Percentiles rank a stretch among this genome's conserved stretches.
phyloP scores from a whole-genome alignment of 2,888 invertebrate species.

The Drosophila anceps region DNA sequence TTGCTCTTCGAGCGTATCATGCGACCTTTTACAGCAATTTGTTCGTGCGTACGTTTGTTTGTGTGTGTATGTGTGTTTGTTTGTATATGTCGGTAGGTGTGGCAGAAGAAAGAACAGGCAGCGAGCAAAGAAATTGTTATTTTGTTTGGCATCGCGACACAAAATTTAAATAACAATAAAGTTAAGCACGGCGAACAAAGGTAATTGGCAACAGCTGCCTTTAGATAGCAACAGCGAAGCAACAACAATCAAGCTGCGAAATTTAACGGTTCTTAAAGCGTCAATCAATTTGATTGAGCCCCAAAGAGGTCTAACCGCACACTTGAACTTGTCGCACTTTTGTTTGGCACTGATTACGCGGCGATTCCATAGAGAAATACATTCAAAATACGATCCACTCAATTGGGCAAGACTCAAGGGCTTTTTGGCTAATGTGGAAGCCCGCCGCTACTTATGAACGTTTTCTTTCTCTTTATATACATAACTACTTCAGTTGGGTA shows the following conservation, averaged over 20 bases:
- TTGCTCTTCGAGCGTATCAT: constrained; percentile 85
- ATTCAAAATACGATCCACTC: constrained; percentile 45
- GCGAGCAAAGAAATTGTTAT: constrained; percentile 43
- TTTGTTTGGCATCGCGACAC: constrained; percentile 54
- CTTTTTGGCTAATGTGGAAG: constrained; percentile 5
- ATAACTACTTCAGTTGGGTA: background rate
- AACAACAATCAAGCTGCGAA: constrained; percentile 28
- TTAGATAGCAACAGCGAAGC: constrained; percentile 42
- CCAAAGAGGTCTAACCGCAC: constrained; percentile 33
- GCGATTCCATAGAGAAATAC: constrained; percentile 24
- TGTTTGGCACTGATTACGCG: constrained; percentile 19
- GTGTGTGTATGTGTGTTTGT: constrained; percentile 1
- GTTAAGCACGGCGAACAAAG: constrained; percentile 49
- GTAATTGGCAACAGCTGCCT: constrained; percentile 66
- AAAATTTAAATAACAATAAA: constrained; percentile 62
- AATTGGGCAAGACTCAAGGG: constrained; percentile 8
- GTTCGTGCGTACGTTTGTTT: constrained; percentile 14
- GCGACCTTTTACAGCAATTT: constrained; percentile 77
- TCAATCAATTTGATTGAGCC: constrained; percentile 76
- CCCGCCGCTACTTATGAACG: background rate
- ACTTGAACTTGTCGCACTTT: constrained; percentile 33
- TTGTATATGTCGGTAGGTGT: constrained; percentile 14
- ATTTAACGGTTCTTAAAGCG: constrained; percentile 63
- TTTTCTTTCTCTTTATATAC: background rate
- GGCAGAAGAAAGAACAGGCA: constrained; percentile 27